Evolutionary conservation across 2,888 invertebrate species (phyloP).

Genomic region (Azorinus chamasolen): DNA sequence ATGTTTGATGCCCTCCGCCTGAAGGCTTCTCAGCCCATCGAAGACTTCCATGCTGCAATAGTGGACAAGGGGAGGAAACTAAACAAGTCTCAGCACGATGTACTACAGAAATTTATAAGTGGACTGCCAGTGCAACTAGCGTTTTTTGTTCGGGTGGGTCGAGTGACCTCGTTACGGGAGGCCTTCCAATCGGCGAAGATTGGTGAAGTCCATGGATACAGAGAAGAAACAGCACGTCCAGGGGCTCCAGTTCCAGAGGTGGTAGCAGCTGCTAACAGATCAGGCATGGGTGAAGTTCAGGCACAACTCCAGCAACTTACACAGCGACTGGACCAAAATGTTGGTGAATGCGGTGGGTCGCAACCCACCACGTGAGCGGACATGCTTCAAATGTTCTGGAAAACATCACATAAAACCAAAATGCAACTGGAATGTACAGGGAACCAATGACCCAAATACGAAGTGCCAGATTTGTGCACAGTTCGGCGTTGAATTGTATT

Average conservation of each 20-base stretch:
- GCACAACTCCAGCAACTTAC: no score
- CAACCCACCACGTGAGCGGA: background rate
- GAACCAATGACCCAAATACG: background rate
- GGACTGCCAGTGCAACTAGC: background rate
- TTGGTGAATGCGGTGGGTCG: no score
- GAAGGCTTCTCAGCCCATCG: no score
- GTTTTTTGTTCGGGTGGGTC: slow-evolving; percentile 23
- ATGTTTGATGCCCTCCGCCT: no score
- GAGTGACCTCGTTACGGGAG: slow-evolving; percentile 11
- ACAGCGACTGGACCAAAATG: no score
- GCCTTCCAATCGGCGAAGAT: slow-evolving; percentile 16
- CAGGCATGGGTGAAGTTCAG: no score
- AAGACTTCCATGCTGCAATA: no score
- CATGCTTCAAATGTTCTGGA: slow-evolving; percentile 28
- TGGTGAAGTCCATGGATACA: slow-evolving; percentile 41
- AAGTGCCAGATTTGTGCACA: slow-evolving; percentile 35
- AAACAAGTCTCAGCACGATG: no score
- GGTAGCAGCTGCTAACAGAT: no score
- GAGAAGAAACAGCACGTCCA: background rate
- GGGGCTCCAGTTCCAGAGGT: no score
- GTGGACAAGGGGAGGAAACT: no score
- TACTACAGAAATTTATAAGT: no score
- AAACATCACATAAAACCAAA: slow-evolving; percentile 12
- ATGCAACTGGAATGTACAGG: slow-evolving; percentile 37
- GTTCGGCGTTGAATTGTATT: background rate